Evolutionary conservation across 2,113 vertebrate genomes (phyloP), one percentile per base, ranked within the genome.

Genomic region (Alaudala cheleensis): DNA sequence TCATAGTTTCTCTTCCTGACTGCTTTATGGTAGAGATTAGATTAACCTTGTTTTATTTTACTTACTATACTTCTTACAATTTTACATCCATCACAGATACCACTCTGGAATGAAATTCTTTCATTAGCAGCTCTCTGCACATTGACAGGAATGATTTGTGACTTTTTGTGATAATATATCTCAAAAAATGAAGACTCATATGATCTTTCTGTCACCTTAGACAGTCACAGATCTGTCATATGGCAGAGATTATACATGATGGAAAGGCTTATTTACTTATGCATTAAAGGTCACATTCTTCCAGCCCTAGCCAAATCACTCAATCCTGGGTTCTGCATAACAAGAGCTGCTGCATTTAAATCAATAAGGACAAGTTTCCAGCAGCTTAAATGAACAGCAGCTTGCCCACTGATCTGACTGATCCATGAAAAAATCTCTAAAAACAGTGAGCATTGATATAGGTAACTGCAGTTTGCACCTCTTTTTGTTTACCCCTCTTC

Each of bases 271-370:
- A 90, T 86, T 94, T 95, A 90, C 50, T 91, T 92, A 74, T 39
- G 53, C 74, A 89, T 91, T 78, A 81, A 92, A 91, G 86, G 88
- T 40, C 81, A 88, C 37, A 79, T 58, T 92, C 81, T 88, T 87
- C 81, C 49, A 65, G 74, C 13, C 40, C 28, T 42, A 83, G 47
- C 21, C 79, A 90, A 82, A 92, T 80, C 7, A 90, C 58, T 85
- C 3, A 1, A 47, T 90, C 50, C 22, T n/a, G 67, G 86, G 47
- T 65, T 90, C 29, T 74, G 67, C 88, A 73, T 86, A 73, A 58
- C 16, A 88, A 82, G 71, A 65, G 53, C 29, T 72, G 42, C 39
- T 70, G 33, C 26, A 86, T 88, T 92, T 77, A 40, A 51, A 90
- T 88, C 56, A 81, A 33, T 86, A 73, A 54, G 25, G 47, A 80